phyloP scores from a whole-genome alignment of 2,888 invertebrate genomes.

The Iphiclides podalirius region DNA sequence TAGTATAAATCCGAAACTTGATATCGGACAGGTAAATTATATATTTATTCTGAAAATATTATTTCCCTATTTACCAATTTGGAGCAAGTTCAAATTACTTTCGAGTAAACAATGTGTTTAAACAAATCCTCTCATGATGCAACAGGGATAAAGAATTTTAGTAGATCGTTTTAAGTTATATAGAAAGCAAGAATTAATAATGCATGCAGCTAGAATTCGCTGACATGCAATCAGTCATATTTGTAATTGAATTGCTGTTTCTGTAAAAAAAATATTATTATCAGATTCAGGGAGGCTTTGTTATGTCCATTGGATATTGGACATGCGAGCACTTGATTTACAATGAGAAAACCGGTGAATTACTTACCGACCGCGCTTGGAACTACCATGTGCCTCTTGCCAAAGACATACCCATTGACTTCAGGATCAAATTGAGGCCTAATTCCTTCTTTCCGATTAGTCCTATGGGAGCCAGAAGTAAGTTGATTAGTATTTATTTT shows the following conservation, averaged over 20 bases:
- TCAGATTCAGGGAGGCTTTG: conserved; percentile 85
- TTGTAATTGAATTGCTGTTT: too few species aligned
- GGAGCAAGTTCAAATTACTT: too few species aligned
- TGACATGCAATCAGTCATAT: too few species aligned
- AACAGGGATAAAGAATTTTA: too few species aligned
- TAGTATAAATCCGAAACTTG: conserved; percentile 83
- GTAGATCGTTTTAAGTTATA: too few species aligned
- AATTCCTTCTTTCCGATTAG: conserved; percentile 74
- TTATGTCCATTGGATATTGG: conserved; percentile 88
- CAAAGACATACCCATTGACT: conserved; percentile 87
- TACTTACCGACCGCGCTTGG: conserved; percentile 89
- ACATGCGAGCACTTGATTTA: conserved; percentile 85
- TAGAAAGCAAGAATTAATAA: too few species aligned
- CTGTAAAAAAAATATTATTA: background rate
- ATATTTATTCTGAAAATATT: background rate
- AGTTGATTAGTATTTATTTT: background rate
- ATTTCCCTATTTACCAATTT: too few species aligned
- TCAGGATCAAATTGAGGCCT: conserved; percentile 83
- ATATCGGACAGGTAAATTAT: conserved; percentile 82
- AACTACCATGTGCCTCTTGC: conserved; percentile 86
- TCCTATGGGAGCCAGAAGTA: conserved; percentile 23
- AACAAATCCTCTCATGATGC: too few species aligned
- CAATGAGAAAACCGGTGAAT: conserved; percentile 81
- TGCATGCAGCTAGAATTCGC: too few species aligned
- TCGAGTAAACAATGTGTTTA: too few species aligned